phyloP scores from a whole-genome alignment of 2,888 invertebrate genomes.

The Drosophila nr. perissopoda region DNA sequence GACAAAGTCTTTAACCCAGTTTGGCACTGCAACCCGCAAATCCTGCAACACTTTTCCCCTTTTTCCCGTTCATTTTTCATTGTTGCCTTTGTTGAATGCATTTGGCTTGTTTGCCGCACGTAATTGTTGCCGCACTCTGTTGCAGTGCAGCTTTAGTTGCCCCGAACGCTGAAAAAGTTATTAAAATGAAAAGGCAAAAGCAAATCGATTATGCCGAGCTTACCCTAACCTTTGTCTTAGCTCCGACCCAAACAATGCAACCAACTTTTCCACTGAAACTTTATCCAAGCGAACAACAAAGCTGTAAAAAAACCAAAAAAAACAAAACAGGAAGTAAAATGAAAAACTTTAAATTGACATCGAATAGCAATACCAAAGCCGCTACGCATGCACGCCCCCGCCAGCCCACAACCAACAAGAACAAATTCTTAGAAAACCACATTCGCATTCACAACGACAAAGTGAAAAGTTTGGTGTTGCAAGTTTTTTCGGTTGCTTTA shows the following conservation, averaged over 20 bases:
- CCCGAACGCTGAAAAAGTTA: constrained; percentile 60
- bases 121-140: constrained; percentile 74
- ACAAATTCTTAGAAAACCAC: constrained; percentile 27
- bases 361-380: constrained; percentile 68
- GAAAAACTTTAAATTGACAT: constrained; percentile 78
- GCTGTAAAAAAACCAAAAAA: neutral
- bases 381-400: constrained; percentile 43
- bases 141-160: constrained; percentile 23
- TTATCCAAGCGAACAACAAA: constrained; percentile 32
- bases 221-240: constrained; percentile 35
- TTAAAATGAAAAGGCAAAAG: constrained; percentile 74
- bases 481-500: constrained; percentile 31
- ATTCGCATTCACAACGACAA: constrained; percentile 66
- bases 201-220: constrained; percentile 72
- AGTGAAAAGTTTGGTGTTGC: constrained; percentile 65
- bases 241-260: constrained; percentile 43
- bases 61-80: constrained; percentile 12
- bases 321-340: constrained; percentile 32
- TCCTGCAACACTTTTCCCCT: neutral
- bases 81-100: constrained; percentile 67
- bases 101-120: constrained; percentile 70
- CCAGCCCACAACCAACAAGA: constrained; percentile 12
- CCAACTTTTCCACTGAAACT: constrained; percentile 51
- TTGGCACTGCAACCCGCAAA: constrained; percentile 40
- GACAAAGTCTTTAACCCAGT: constrained; percentile 73